Percentiles rank a stretch among this genome's conserved stretches.
Conservation (phyloP, 1,140 invertebrate genomes). For the Eueides isabella region DNA sequence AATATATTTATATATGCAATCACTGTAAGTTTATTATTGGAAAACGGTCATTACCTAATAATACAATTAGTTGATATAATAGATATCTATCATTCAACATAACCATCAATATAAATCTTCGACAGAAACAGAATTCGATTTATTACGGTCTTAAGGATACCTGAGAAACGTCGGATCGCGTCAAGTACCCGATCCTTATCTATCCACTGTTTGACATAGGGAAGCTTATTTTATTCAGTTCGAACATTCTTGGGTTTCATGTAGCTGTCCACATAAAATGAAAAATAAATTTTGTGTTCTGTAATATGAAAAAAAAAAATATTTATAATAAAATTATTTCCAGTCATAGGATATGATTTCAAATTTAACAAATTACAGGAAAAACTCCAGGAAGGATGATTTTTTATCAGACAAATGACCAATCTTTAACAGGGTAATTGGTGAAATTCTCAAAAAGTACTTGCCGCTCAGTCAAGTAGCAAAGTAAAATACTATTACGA, state of each 20-base stretch:
- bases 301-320: neutral
- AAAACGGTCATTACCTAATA: neutral
- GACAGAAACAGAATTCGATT: slow-evolving; percentile 25
- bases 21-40: neutral
- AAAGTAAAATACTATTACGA: slow-evolving; percentile 2
- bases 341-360: neutral
- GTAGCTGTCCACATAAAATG: neutral
- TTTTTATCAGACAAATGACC: neutral
- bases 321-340: neutral
- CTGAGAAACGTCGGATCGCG: slow-evolving; percentile 22
- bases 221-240: slow-evolving; percentile 29
- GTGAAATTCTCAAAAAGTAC: neutral
- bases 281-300: neutral
- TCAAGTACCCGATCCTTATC: slow-evolving; percentile 26
- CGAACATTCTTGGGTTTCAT: neutral
- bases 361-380: neutral
- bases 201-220: slow-evolving; percentile 22
- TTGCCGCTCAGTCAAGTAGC: neutral
- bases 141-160: slow-evolving; percentile 30
- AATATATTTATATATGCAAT: no score
- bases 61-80: neutral
- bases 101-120: slow-evolving; percentile 30
- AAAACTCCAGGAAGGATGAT: neutral
- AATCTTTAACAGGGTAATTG: neutral
- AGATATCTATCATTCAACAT: slow-evolving; percentile 19